Conservation (phyloP, 2,113 vertebrate species). For the Leptodactylus fuscus region DNA sequence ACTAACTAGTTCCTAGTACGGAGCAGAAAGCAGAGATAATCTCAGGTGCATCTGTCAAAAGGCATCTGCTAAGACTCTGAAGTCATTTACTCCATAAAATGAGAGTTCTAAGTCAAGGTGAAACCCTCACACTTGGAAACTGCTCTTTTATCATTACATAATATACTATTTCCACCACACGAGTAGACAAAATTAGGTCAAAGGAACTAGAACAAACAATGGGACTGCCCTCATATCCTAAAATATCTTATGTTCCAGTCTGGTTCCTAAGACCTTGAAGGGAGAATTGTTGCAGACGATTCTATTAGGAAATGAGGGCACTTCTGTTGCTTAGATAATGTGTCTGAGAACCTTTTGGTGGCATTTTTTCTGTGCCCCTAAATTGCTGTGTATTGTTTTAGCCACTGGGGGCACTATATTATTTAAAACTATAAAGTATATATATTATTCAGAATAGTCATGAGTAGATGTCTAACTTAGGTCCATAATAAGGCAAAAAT, state of each 20-base stretch:
- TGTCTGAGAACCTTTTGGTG: neutral
- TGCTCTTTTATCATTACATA: neutral
- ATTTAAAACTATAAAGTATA: neutral
- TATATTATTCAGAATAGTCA: neutral
- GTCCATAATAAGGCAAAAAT: no score
- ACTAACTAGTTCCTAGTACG: slow-evolving; percentile 49
- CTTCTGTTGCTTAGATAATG: neutral
- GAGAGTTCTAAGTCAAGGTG: slow-evolving; percentile 22
- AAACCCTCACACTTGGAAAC: neutral
- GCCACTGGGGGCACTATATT: neutral
- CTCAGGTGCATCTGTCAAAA: slow-evolving; percentile 60
- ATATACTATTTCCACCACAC: neutral
- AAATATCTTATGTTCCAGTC: neutral
- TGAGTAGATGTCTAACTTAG: neutral
- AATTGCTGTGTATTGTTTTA: neutral
- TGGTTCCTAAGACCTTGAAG: neutral
- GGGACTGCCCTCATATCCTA: neutral
- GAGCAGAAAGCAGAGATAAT: slow-evolving; percentile 57
- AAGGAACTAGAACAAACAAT: neutral
- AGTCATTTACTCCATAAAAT: slow-evolving; percentile 43
- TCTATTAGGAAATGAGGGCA: neutral
- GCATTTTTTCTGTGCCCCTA: neutral
- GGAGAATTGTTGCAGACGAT: neutral
- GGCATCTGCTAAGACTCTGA: slow-evolving; percentile 49
- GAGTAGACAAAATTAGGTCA: slow-evolving; percentile 1